These are phyloP conservation scores for Ageneiosus marmoratus DNA, from an alignment of 2,113 vertebrate species.

Conservation along the genomic window DNA sequence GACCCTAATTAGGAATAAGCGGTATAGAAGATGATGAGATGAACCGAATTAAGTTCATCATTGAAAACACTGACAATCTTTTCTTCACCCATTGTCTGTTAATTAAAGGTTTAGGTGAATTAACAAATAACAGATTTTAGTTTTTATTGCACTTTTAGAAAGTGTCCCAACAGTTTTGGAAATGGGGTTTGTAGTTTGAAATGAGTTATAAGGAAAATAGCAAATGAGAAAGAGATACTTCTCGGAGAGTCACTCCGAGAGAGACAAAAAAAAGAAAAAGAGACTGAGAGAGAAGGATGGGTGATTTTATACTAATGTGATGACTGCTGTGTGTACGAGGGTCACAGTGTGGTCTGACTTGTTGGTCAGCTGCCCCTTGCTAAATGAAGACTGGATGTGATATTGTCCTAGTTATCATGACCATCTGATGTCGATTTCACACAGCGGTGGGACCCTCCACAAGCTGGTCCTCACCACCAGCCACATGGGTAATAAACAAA, in stretches of 20 bases:
- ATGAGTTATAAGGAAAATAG: too few species aligned
- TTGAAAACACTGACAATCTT: too few species aligned
- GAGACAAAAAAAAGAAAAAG: background rate
- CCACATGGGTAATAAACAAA: slow-evolving; percentile 54
- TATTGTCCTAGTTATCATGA: slow-evolving; percentile 63
- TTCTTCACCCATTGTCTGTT: too few species aligned
- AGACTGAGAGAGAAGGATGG: background rate
- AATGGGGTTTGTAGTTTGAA: background rate
- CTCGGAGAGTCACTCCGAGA: background rate
- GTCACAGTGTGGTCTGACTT: slow-evolving; percentile 57
- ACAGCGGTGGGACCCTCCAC: slow-evolving; percentile 63
- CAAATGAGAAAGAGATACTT: background rate
- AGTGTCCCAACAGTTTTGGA: too few species aligned
- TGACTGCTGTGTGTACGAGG: slow-evolving; percentile 58
- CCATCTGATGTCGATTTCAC: slow-evolving; percentile 72
- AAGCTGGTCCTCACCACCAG: slow-evolving; percentile 59
- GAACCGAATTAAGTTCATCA: too few species aligned
- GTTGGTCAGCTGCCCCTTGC: slow-evolving; percentile 62
- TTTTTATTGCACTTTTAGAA: too few species aligned
- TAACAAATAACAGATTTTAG: too few species aligned
- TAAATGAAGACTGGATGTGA: slow-evolving; percentile 65
- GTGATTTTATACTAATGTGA: slow-evolving; percentile 37
- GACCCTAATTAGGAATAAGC: too few species aligned
- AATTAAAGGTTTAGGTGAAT: too few species aligned
- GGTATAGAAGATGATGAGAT: too few species aligned